phyloP scores from a whole-genome alignment of 1,140 invertebrate species.

The Ditylenchus dipsaci region DNA sequence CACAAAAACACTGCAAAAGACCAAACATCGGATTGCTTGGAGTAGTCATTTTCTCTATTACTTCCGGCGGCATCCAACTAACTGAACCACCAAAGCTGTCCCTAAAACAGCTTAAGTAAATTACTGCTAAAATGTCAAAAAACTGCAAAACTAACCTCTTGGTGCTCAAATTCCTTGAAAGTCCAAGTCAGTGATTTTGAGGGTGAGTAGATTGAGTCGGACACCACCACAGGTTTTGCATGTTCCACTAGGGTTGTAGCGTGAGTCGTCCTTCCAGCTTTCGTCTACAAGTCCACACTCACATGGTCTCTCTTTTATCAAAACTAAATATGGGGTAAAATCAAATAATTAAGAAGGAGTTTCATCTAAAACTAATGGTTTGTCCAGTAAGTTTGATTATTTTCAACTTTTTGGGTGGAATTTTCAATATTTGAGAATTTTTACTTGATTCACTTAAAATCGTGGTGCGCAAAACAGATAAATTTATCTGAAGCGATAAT shows the following conservation, averaged over 20 bases:
- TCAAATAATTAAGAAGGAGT: too few relatives aligned
- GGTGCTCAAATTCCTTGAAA: slow-evolving; percentile 8
- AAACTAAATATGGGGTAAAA: slow-evolving; percentile 22
- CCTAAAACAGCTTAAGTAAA: slow-evolving; percentile 2
- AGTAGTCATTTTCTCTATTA: slow-evolving; percentile 6
- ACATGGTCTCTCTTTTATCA: slow-evolving; percentile 31
- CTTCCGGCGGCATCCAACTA: slow-evolving; percentile 29
- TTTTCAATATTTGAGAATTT: too few relatives aligned
- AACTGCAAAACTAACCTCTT: slow-evolving; percentile 7
- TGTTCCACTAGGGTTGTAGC: background rate
- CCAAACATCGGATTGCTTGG: slow-evolving; percentile 12
- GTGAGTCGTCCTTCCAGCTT: slow-evolving; percentile 20
- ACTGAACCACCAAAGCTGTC: slow-evolving; percentile 23
- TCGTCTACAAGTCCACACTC: slow-evolving; percentile 12
- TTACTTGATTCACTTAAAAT: too few relatives aligned
- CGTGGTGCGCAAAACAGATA: too few relatives aligned
- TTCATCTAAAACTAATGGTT: too few relatives aligned
- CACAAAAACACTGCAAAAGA: slow-evolving; percentile 19
- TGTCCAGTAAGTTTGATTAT: too few relatives aligned
- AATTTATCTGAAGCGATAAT: too few relatives aligned
- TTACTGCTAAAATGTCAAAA: background rate
- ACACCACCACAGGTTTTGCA: slow-evolving; percentile 16
- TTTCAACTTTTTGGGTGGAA: too few relatives aligned
- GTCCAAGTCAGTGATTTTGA: slow-evolving; percentile 23
- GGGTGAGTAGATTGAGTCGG: slow-evolving; percentile 18